Evolutionary conservation across 2,888 invertebrate genomes (phyloP), one percentile per base, ranked within the genome.

Genomic region (Lutraria lutraria): DNA sequence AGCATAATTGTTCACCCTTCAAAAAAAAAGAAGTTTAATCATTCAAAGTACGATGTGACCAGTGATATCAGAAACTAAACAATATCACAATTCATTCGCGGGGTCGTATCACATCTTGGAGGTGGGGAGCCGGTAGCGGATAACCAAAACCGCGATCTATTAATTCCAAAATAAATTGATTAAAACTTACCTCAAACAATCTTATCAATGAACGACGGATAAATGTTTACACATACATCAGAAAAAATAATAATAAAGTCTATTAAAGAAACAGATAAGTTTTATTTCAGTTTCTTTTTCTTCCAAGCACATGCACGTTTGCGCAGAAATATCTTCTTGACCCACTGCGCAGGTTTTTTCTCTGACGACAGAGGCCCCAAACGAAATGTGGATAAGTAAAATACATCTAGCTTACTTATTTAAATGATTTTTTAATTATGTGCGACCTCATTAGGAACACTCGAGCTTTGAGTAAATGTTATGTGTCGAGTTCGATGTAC

Each of bases 271-370:
- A 85, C 79, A 88, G 87, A 84, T 82, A 43, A 85, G 31, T 72
- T 84, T 89, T 88, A 87, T 88, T 83, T 86, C 54, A 76, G 84
- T 84, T 88, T 87, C 85, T 88, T 90, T 43, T 89, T 92, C 88
- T 91, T 90, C 91, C 92, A 86, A 88, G 94, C 94, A 94, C 94
- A 94, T 94, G 94, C 94, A 93, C 93, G 92, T 93, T 91, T 94
- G 94, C 94, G 93, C 94, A 94, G 91, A 90, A 90, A 88, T 88
- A 90, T 68, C 68, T 87, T 80, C 63, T 72, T 85, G 43, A 54
- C 80, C 54, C 43, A 82, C 85, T 86, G 91, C 91, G 91, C 92
- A 91, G 91, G 93, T 80, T 54, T 81, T 81, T 81, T 53, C 81
- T 81, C 52, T 52, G 52, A 81, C 54, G 81, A 81, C 81, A 54